Base-by-base conservation (phyloP, 1,140 invertebrate species). In the Drosophila bocki region DNA sequence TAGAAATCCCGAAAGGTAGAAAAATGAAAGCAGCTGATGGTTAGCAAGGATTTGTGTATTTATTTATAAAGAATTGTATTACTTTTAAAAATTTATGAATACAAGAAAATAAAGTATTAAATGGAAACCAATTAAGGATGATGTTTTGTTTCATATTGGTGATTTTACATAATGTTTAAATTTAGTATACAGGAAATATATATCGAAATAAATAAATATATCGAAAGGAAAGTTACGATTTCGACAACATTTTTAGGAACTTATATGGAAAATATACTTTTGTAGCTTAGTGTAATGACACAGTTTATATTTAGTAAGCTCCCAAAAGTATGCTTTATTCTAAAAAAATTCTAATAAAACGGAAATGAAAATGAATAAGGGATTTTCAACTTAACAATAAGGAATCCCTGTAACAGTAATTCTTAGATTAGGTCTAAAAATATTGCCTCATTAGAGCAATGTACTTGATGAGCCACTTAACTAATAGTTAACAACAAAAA, bases 101-200 rank as follows among this genome's bases (percentile, higher is more conserved):
- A 70, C 70, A 62, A 83, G 41, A 77, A 75, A 87, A 88, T 87
- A 87, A 87, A 87, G 83, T 87, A 87, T 87, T 87, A 87, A 77
- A 83, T 88, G 80, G 76, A 87, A 88, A 90, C 86, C 82, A 90
- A 80, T 39, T 15, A 7, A 1, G 12, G 2, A 7, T n/a, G 1
- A 6, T 33, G n/a, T 33, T 13, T 15, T 32, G n/a, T 32, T 12
- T 26, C 3, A 8, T 48, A 19, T 5, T 19, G 2, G 9, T 45
- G 22, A 13, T 22, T 7, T 19, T 45, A 19, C 17, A 45, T 3
- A 19, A 11, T 19, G 7, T 41, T 41, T n/a, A 26, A 26, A 4
- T 26, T 26, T 4, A 26, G 26, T 26, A 26, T 26, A 26, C 5
- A 5, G 26, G 26, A 26, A 26, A 26, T 26, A 26, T 29, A 29